Percentiles rank a stretch among this genome's conserved stretches.
These are phyloP conservation scores for Phortica okadai DNA, from an alignment of 2,888 invertebrate genomes.

Conservation along the genomic window DNA sequence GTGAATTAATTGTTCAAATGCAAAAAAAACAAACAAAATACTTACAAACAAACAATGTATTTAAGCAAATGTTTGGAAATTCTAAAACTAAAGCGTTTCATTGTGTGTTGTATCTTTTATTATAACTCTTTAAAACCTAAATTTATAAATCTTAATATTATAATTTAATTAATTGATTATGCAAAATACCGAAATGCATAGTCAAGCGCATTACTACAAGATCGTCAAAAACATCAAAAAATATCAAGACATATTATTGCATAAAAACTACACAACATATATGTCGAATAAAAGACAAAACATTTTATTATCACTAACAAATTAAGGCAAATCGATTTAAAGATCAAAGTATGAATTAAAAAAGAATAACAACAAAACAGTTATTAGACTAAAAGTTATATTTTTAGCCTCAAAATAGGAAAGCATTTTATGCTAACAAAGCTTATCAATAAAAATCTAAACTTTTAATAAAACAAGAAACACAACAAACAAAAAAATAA, in stretches of 20 bases:
- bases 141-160: constrained; percentile 42
- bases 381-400: constrained; percentile 1
- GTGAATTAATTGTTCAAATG: neutral
- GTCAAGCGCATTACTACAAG: too few species aligned
- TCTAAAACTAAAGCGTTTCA: constrained; percentile 59
- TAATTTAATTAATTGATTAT: constrained; percentile 23
- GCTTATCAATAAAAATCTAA: neutral
- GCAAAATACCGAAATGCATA: too few species aligned
- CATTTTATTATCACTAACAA: constrained; percentile 24
- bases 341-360: constrained; percentile 27
- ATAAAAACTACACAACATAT: constrained; percentile 14
- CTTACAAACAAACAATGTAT: constrained; percentile 34
- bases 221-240: neutral
- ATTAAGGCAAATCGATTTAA: neutral
- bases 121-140: constrained; percentile 42
- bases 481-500: too few species aligned
- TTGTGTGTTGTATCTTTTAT: constrained; percentile 60
- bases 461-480: too few species aligned
- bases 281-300: neutral
- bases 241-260: neutral
- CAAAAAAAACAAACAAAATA: constrained; percentile 22
- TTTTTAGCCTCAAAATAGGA: constrained; percentile 3
- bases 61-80: constrained; percentile 19
- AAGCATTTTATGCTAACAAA: constrained; percentile 45
- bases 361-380: constrained; percentile 34